Evolutionary conservation across 2,888 invertebrate genomes (phyloP).

Genomic region (Mystacides longicornis): DNA sequence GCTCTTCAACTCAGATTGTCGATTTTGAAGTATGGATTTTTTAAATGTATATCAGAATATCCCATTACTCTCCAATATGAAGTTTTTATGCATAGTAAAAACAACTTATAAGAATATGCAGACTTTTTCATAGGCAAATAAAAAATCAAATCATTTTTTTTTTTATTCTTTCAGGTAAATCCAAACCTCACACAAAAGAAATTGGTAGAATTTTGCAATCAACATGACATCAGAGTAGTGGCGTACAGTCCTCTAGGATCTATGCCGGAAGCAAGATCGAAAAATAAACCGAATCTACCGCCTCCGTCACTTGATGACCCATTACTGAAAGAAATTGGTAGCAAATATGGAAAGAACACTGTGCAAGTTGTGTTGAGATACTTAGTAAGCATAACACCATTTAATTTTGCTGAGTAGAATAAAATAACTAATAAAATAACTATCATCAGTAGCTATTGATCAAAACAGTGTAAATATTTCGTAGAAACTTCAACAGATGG

Average conservation of each 20-base stretch:
- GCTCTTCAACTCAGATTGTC: too few relatives aligned
- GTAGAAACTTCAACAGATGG: too few relatives aligned
- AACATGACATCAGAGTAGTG: slow-evolving; percentile 55
- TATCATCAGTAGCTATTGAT: too few relatives aligned
- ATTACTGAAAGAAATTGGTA: slow-evolving; percentile 46
- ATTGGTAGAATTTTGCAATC: slow-evolving; percentile 59
- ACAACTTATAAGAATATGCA: too few relatives aligned
- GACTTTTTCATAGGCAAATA: too few relatives aligned
- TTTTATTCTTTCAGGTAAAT: slow-evolving; percentile 36
- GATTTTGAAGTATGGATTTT: too few relatives aligned
- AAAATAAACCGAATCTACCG: slow-evolving; percentile 36
- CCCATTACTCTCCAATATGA: too few relatives aligned
- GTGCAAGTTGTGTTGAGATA: slow-evolving; percentile 58
- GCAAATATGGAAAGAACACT: slow-evolving; percentile 56
- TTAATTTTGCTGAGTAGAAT: neutral
- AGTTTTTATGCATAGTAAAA: too few relatives aligned
- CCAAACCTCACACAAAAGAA: slow-evolving; percentile 65
- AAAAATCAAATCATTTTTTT: neutral
- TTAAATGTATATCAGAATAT: too few relatives aligned
- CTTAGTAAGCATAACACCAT: slow-evolving; percentile 42
- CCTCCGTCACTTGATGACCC: slow-evolving; percentile 49
- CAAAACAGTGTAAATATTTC: too few relatives aligned
- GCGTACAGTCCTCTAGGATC: slow-evolving; percentile 70
- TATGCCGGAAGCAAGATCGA: slow-evolving; percentile 40
- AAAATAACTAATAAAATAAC: too few relatives aligned